Conservation (phyloP, 2,888 invertebrate genomes). For the Anodontia alba region DNA sequence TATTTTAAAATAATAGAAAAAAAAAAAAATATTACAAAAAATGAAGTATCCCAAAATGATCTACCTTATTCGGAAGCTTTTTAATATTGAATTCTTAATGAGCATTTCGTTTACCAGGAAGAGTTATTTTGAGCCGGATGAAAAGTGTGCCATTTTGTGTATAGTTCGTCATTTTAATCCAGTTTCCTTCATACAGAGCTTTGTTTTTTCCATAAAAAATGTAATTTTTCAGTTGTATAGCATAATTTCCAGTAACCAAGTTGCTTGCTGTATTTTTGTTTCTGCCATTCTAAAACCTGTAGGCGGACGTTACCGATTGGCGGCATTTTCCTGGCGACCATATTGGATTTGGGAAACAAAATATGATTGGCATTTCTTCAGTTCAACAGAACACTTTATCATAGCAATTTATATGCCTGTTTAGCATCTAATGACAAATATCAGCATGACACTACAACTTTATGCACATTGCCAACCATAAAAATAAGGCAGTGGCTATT, state of each 20-base stretch:
- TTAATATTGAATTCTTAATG: neutral
- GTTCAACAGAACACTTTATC: no score
- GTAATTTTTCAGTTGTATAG: neutral
- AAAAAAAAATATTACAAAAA: no score
- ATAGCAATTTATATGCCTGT: no score
- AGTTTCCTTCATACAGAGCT: neutral
- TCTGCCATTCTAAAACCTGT: neutral
- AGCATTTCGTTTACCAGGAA: neutral
- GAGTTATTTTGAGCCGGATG: neutral
- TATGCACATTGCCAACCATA: no score
- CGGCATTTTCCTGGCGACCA: neutral
- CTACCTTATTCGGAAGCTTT: neutral
- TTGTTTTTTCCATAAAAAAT: neutral
- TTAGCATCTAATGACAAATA: no score
- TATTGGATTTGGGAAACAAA: no score
- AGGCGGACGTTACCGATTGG: constrained; percentile 13
- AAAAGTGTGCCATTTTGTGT: constrained; percentile 4
- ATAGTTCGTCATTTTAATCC: neutral
- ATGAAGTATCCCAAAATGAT: neutral
- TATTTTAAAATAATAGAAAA: neutral
- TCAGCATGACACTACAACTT: no score
- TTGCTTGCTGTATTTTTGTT: neutral
- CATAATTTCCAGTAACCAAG: neutral
- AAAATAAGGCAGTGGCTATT: no score
- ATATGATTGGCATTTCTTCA: no score